phyloP scores from a whole-genome alignment of 2,113 vertebrate species.

The Sylvietta virens region DNA sequence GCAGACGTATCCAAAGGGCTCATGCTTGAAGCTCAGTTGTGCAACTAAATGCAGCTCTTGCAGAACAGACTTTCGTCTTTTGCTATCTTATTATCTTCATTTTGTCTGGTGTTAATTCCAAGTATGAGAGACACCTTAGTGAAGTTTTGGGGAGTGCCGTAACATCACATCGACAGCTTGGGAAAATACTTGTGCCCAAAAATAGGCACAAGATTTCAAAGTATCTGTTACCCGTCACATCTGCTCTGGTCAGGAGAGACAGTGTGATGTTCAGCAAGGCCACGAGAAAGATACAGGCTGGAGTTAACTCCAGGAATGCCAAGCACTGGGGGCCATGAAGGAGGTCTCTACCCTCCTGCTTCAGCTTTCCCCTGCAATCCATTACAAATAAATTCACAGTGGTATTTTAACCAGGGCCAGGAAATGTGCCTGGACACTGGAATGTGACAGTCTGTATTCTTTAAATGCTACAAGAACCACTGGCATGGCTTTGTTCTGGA shows the following conservation, averaged over 20 bases:
- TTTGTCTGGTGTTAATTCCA: conserved; percentile 1
- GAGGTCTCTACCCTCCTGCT: background rate
- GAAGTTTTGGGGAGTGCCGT: background rate
- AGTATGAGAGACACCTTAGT: background rate
- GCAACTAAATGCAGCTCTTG: background rate
- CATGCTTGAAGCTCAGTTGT: background rate
- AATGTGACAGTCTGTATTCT: background rate
- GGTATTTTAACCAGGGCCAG: background rate
- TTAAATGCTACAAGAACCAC: background rate
- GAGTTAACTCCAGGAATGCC: background rate
- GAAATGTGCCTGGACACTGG: background rate
- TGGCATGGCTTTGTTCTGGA: background rate
- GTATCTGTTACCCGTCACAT: background rate
- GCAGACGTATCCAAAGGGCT: background rate
- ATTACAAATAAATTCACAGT: background rate
- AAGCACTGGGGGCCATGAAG: background rate
- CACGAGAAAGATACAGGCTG: background rate
- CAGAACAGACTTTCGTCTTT: background rate
- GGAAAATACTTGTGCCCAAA: background rate
- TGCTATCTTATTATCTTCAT: background rate
- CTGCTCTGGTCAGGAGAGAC: background rate
- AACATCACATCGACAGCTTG: background rate
- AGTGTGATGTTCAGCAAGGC: background rate
- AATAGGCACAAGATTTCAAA: background rate
- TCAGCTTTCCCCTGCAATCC: background rate